Conservation (phyloP, 2,797 vertebrate species). For the Bradypodion ventrale region DNA sequence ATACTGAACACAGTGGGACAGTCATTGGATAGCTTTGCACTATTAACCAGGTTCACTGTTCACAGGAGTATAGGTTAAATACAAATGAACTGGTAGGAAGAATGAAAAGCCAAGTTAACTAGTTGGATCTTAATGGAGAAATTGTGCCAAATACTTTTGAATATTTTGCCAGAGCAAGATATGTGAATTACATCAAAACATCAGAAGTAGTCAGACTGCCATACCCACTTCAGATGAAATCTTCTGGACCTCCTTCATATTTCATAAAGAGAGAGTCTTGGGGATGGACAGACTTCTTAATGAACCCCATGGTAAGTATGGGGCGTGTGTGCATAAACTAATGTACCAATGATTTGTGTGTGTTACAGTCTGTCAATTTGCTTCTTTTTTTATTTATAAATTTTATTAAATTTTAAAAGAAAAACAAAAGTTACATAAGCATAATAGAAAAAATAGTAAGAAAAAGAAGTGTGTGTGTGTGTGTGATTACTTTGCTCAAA, state of each 20-base stretch:
- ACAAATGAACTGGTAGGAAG: not conserved
- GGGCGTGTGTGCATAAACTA: not conserved
- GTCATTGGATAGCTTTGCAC: not conserved
- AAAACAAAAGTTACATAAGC: no score
- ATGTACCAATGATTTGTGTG: not conserved
- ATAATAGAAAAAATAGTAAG: no score
- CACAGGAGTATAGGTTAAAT: not conserved
- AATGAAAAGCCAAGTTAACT: not conserved
- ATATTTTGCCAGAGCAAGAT: conserved; percentile 83
- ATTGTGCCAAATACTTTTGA: not conserved
- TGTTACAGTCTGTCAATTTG: not conserved
- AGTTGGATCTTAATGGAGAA: not conserved
- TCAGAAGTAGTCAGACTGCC: conserved; percentile 94
- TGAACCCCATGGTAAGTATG: conserved; percentile 97
- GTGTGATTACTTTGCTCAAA: no score
- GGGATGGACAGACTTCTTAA: conserved; percentile 99
- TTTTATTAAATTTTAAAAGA: no score
- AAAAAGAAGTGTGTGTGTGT: no score
- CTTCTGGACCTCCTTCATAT: conserved; percentile 88
- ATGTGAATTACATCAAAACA: conserved; percentile 96
- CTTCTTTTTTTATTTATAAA: no score
- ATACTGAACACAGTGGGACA: not conserved
- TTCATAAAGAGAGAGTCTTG: conserved; percentile 98
- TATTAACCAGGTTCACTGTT: not conserved
- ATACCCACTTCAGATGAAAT: conserved; percentile 93